These are phyloP conservation scores for Melopsittacus undulatus DNA, from an alignment of 2,797 vertebrate species.

Conservation along the genomic window DNA sequence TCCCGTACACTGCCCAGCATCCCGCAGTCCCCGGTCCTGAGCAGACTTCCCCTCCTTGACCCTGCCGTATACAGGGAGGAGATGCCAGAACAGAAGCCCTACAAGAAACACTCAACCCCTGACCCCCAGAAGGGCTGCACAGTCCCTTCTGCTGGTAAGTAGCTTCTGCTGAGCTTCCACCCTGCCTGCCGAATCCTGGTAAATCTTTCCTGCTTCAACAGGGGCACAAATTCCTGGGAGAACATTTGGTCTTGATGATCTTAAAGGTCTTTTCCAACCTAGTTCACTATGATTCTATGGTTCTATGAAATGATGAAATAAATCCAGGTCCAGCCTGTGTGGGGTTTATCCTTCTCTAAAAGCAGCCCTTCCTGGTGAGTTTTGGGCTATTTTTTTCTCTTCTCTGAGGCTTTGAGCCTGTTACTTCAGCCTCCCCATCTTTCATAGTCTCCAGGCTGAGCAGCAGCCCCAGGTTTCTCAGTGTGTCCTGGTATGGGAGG, in stretches of 20 bases:
- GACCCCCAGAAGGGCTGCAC: constrained; percentile 82
- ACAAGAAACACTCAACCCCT: constrained; percentile 53
- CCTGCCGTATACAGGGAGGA: not conserved
- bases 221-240: not conserved
- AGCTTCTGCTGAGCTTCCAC: accelerated
- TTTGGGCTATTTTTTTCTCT: accelerated
- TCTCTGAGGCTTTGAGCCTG: not conserved
- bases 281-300: not conserved
- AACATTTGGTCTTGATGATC: not conserved
- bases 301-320: not conserved
- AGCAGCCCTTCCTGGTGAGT: not conserved
- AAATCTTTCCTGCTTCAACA: not conserved
- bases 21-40: constrained; percentile 88
- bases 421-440: not conserved
- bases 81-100: constrained; percentile 63
- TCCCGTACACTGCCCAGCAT: constrained; percentile 92
- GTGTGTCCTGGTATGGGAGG: not conserved
- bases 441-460: not conserved
- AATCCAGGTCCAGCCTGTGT: accelerated
- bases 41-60: constrained; percentile 80
- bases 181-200: not conserved
- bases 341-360: not conserved
- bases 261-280: not conserved
- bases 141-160: constrained; percentile 85
- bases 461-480: not conserved